Evolutionary conservation across 2,797 vertebrate species (phyloP), one percentile per base, ranked within the genome.

Genomic region (Enteromius fasciolatus): DNA sequence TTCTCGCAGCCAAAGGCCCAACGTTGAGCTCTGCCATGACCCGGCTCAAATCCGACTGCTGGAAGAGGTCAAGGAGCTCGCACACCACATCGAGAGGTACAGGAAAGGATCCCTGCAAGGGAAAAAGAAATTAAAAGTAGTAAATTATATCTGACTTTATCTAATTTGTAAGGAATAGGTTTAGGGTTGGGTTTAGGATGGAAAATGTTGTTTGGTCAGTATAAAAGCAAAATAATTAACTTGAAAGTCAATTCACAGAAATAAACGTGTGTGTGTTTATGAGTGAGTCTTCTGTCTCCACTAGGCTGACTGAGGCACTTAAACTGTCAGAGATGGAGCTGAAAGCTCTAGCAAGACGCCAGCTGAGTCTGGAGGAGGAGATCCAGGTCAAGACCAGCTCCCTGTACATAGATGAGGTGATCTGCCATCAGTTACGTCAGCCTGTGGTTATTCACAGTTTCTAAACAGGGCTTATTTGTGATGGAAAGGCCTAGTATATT

Each of bases 401-500:
- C 0, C 86, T 99, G 44, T 98, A 98, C 84, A 95, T 97, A 0
- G 97, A 99, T 0, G 95, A 98, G 85, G 96, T 98, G 78, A 87
- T 96, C 77, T 98, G 97, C 75, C 82, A 89, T 88, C 95, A 94
- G 88, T 92, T 96, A 92, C 92, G 95, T 83, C 94, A 95, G 87
- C 90, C 95, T 70, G 83, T 97, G 3, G 57, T 86, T 5, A 94
- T 96, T 78, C 92, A 91, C 44, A 88, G 18, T 68, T 95, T 95
- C 89, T 98, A 89, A 97, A 18, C 17, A 7, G 25, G 17, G 23
- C 44, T 69, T 20, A 10, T 33, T 23, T n/a, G 52, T 1, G 23
- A 17, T 3, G 3, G 17, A 63, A 46, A 46, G 10, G 4, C 74
- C 17, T 44, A 25, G 54, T 61, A 11, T 28, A 59, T 18, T 14